Base-by-base conservation (phyloP, 2,888 invertebrate species). In the Hypena proboscidalis region DNA sequence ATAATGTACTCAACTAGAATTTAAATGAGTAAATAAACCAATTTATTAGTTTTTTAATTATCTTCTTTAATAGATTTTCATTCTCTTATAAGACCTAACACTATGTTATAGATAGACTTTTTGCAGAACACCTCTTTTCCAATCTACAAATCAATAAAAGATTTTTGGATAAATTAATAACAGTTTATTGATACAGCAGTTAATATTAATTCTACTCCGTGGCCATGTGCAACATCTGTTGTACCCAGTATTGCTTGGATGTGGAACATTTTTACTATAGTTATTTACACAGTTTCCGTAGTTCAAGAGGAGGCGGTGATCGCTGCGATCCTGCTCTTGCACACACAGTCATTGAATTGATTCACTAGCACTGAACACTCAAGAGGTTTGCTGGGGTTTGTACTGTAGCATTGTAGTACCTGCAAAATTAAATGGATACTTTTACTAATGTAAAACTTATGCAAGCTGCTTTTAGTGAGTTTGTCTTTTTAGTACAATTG, bases 301-400 rank as follows among this genome's bases (percentile, higher is more conserved):
- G 63, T 62, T 87, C 80, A 88, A 59, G 88, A 87, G 1, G 81
- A 70, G 8, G 86, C 83, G 0, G 88, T 71, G 19, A 90, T 77
- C 0, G 90, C 86, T 6, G 88, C 81, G 26, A 90, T 72, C 57
- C 90, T 77, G 70, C 89, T 90, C 74, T 83, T 80, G 80, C 90
- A 90, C 31, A 90, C 90, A 82, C 90, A 90, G 77, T 90, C 88
- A 85, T 90, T 90, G 74, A 90, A 90, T 68, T 90, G 72, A 79
- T 85, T 89, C 68, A 90, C 90, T 81, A 90, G 52, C 76, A 85
- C 82, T 69, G 90, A 90, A 83, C 90, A 90, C 50, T 86, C 47
- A 11, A 90, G 78, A 11, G 90, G 78, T 69, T 84, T 85, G 65
- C 82, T 68, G 2, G 90, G 85, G 54, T 90, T 90, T 43, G 82